phyloP scores from a whole-genome alignment of 2,113 vertebrate species.

The Nothoprocta pentlandii region DNA sequence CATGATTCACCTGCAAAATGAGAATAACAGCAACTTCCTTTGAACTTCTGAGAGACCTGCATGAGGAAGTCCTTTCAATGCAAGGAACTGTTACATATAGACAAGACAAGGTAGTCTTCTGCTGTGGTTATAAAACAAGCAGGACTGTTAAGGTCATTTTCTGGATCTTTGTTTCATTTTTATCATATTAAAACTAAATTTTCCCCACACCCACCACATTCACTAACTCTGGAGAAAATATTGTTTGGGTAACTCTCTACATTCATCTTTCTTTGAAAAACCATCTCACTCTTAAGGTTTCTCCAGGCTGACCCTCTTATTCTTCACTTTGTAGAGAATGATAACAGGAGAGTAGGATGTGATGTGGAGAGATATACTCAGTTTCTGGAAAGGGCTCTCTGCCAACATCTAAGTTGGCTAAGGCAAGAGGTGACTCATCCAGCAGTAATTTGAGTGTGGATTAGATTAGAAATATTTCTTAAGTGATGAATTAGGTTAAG shows the following conservation, averaged over 20 bases:
- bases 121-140: neutral
- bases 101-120: neutral
- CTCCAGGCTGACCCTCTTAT: constrained; percentile 14
- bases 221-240: neutral
- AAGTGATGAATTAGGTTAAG: neutral
- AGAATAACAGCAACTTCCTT: neutral
- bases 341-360: neutral
- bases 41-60: neutral
- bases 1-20: neutral
- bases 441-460: constrained; percentile 19
- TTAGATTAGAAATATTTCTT: constrained; percentile 24
- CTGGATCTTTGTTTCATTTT: neutral
- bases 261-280: neutral
- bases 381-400: neutral
- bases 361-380: neutral
- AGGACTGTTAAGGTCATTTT: neutral
- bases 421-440: constrained; percentile 23
- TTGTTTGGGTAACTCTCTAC: neutral
- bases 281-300: neutral
- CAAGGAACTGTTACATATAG: neutral
- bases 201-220: neutral
- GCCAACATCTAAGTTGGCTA: neutral
- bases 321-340: neutral
- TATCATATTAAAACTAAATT: neutral
- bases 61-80: neutral